Percentiles rank a stretch among this genome's conserved stretches.
Evolutionary conservation across 2,113 vertebrate species (phyloP).

Genomic region (Laterallus jamaicensis): DNA sequence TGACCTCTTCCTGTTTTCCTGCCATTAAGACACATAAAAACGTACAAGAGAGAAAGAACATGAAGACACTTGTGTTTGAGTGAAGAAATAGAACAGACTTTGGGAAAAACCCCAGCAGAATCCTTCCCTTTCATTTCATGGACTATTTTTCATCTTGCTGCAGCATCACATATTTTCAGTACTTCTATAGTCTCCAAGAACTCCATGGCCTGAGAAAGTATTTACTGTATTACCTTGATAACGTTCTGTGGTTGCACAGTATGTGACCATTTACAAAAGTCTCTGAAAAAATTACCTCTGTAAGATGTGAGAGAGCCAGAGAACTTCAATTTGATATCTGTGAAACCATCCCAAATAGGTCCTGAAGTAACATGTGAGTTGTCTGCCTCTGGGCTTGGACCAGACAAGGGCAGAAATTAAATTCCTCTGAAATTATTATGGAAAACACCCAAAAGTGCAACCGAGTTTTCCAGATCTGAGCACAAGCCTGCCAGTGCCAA

Average conservation of each 20-base stretch:
- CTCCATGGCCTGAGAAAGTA: not conserved
- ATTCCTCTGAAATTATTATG: not conserved
- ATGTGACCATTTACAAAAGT: not conserved
- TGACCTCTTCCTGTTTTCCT: not conserved
- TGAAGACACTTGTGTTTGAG: not conserved
- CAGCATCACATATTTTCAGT: not conserved
- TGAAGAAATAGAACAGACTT: not conserved
- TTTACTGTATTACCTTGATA: not conserved
- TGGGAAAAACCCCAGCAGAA: not conserved
- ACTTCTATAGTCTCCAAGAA: not conserved
- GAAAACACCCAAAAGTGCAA: not conserved
- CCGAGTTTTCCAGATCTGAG: not conserved
- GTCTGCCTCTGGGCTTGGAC: not conserved
- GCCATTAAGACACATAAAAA: not conserved
- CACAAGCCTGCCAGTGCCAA: not conserved
- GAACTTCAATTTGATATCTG: not conserved
- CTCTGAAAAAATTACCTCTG: not conserved
- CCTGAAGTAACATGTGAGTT: not conserved
- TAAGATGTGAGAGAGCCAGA: not conserved
- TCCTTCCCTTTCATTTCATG: not conserved
- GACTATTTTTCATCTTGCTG: not conserved
- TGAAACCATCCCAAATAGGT: not conserved
- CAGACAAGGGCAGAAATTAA: not conserved
- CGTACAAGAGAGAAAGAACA: not conserved
- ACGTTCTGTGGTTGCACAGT: not conserved